Percentiles rank a stretch among this genome's conserved stretches.
Conservation (phyloP, 2,113 vertebrate species). For the Epinephelus cyanopodus region DNA sequence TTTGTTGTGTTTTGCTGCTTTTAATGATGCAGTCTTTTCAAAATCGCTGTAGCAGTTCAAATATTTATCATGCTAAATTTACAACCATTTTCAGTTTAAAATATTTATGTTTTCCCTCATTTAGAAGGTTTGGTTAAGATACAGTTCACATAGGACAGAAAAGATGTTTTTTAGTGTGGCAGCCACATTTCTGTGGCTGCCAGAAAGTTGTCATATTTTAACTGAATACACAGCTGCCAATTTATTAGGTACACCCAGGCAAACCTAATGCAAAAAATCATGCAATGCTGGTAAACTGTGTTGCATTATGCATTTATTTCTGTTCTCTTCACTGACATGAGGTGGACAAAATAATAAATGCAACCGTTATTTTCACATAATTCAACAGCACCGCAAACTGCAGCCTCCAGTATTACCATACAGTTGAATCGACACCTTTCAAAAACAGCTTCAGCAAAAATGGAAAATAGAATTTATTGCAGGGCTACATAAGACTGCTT, state of each 20-base stretch:
- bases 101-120: constrained; percentile 23
- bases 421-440: neutral
- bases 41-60: constrained; percentile 75
- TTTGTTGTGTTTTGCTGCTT: constrained; percentile 82
- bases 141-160: neutral
- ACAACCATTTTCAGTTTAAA: constrained; percentile 57
- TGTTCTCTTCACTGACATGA: neutral
- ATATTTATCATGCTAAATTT: constrained; percentile 86
- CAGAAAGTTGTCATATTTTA: neutral
- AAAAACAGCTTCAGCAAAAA: too few species aligned
- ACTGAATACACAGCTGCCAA: neutral
- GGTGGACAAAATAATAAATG: neutral
- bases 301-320: neutral
- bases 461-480: neutral
- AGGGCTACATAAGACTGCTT: neutral
- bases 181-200: neutral
- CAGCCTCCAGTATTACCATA: neutral
- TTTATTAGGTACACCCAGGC: neutral
- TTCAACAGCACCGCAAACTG: neutral
- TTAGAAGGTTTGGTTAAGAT: neutral
- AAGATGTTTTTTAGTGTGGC: neutral
- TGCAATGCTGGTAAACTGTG: neutral
- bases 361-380: too few species aligned
- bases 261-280: neutral
- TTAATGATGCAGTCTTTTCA: constrained; percentile 70